Base-by-base conservation (phyloP, 2,888 invertebrate species). In the Ypsolopha sequella region DNA sequence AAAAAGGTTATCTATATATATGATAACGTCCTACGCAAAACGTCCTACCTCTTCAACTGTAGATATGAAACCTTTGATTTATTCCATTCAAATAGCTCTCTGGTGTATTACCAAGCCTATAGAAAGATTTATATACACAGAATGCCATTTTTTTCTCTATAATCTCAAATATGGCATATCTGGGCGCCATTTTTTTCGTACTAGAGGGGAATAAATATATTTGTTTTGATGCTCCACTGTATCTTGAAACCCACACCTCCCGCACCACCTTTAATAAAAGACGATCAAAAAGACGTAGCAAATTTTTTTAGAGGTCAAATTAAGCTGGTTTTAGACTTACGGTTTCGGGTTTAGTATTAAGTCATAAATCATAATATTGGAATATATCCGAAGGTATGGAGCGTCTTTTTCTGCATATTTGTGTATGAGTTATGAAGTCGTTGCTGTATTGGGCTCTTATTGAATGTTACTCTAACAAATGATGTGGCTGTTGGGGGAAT, bases 301-400 rank as follows among this genome's bases (percentile, higher is more conserved):
- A 2, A 24, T 24, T 24, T 24, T 24, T 4, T 24, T 24, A 24
- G 24, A 24, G 24, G 24, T 4, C 24, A 24, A 4, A 24, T 24
- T 2, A 56, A 3, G 44, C 6, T 64, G 64, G 72, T 6, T 11
- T 33, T 36, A 24, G 52, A 53, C 52, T 53, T 60, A 64, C 59
- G 61, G 60, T 62, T 62, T 66, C 63, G 24, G 66, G 67, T 71
- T 70, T 58, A 63, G 71, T 72, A 73, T 80, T 76, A 72, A 70
- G 65, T 66, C 72, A 65, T 84, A 84, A 80, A 84, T 85, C 84
- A 80, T 76, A 76, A 79, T 80, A 85, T 82, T 80, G 82, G 69
- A 77, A 80, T 82, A 79, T 80, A 76, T 64, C 63, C 60, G 56
- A 57, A 58, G 60, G 55, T 63, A 65, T 68, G 58, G 66, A 65